Evolutionary conservation across 2,888 invertebrate species (phyloP).

Genomic region (Sialis lutaria): DNA sequence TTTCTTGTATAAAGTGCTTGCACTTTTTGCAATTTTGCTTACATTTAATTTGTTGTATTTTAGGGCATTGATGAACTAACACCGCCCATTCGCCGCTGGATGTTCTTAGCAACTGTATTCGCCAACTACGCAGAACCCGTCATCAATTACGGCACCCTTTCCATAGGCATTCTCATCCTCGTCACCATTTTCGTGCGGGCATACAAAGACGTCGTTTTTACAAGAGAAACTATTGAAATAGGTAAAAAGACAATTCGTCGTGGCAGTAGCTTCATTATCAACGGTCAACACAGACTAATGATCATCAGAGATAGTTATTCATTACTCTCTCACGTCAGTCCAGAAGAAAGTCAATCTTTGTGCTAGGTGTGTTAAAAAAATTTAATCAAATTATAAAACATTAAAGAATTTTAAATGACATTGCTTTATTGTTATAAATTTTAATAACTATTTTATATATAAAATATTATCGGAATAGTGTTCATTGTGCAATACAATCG

Average conservation of each 20-base stretch:
- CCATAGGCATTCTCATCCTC: constrained; percentile 46
- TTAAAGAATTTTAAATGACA: too few species aligned
- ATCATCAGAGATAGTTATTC: constrained; percentile 38
- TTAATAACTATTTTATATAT: too few species aligned
- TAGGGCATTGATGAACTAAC: constrained; percentile 64
- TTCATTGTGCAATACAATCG: too few species aligned
- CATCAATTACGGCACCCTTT: constrained; percentile 52
- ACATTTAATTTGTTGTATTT: constrained; percentile 11
- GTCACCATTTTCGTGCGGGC: constrained; percentile 49
- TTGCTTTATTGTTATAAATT: too few species aligned
- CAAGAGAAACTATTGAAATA: constrained; percentile 58
- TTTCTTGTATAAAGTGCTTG: too few species aligned
- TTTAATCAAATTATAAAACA: too few species aligned
- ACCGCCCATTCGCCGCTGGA: constrained; percentile 64
- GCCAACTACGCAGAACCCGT: constrained; percentile 53
- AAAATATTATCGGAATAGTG: too few species aligned
- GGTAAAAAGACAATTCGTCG: constrained; percentile 54
- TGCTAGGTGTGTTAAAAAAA: not conserved
- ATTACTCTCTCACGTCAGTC: constrained; percentile 18
- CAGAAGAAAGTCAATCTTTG: constrained; percentile 6
- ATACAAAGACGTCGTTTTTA: constrained; percentile 57
- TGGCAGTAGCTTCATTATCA: constrained; percentile 40
- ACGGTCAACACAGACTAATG: constrained; percentile 39
- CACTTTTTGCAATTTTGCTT: too few species aligned
- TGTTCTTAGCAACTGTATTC: constrained; percentile 63